Percentiles rank a stretch among this genome's conserved stretches.
phyloP scores from a whole-genome alignment of 1,140 invertebrate genomes.

The Potamilus streckersoni region DNA sequence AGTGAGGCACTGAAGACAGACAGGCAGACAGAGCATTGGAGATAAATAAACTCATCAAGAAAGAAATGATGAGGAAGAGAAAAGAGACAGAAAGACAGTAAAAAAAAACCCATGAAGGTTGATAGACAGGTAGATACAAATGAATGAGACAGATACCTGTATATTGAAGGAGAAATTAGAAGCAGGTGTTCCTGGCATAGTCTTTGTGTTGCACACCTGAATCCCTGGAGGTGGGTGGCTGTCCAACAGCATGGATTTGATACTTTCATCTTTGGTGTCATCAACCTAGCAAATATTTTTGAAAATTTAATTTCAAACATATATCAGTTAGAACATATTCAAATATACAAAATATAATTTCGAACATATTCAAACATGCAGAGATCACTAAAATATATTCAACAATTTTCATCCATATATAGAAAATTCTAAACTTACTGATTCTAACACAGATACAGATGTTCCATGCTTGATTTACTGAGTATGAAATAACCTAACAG shows the following conservation, averaged over 20 bases:
- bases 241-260: constrained; percentile 83
- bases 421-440: neutral
- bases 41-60: too few species aligned
- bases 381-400: neutral
- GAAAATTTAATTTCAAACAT: constrained; percentile 5
- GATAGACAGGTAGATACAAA: neutral
- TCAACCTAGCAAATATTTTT: constrained; percentile 75
- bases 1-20: too few species aligned
- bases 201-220: constrained; percentile 86
- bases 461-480: neutral
- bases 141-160: constrained; percentile 54
- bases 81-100: neutral
- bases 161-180: constrained; percentile 76
- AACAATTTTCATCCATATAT: neutral
- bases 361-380: constrained; percentile 1
- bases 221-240: constrained; percentile 82
- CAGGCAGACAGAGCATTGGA: too few species aligned
- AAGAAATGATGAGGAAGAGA: too few species aligned
- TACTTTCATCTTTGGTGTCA: constrained; percentile 87
- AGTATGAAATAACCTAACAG: too few species aligned
- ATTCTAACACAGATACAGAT: neutral
- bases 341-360: neutral
- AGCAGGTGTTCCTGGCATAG: constrained; percentile 77
- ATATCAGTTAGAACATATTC: neutral
- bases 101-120: neutral